Conservation (phyloP, 2,113 vertebrate genomes). For the Cairina moschata region DNA sequence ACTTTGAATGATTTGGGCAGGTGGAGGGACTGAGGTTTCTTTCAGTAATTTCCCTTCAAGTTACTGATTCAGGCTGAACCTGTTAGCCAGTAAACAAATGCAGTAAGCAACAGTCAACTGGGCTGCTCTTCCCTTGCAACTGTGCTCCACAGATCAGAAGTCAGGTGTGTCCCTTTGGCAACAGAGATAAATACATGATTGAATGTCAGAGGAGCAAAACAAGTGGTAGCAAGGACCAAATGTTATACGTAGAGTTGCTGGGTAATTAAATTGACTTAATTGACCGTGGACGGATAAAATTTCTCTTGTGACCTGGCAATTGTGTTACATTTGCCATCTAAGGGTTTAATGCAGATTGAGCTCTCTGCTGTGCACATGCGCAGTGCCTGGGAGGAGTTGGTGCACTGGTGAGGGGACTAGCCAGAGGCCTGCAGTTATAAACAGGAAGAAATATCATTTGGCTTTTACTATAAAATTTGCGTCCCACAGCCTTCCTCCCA, state of each 20-base stretch:
- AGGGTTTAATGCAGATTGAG: conserved; percentile 12
- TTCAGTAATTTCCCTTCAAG: not conserved
- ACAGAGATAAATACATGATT: conserved; percentile 26
- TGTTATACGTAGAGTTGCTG: not conserved
- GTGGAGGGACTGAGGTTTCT: not conserved
- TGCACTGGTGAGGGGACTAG: not conserved
- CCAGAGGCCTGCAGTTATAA: not conserved
- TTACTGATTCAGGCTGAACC: not conserved
- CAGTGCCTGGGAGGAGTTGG: not conserved
- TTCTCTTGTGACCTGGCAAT: conserved; percentile 2
- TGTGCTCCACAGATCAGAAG: not conserved
- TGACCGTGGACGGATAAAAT: not conserved
- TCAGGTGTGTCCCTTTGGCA: conserved; percentile 44
- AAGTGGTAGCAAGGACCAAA: not conserved
- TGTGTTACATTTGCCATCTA: conserved; percentile 5
- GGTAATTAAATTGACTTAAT: conserved; percentile 40
- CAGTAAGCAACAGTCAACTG: not conserved
- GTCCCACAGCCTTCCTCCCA: not conserved
- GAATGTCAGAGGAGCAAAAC: conserved; percentile 52
- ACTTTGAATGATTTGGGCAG: not conserved
- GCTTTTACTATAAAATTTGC: not conserved
- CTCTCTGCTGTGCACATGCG: not conserved
- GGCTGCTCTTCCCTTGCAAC: not conserved
- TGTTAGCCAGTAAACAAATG: not conserved
- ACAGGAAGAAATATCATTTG: conserved; percentile 42